Percentiles rank a stretch among this genome's conserved stretches.
These are phyloP conservation scores for Fragum whitleyi DNA, from an alignment of 2,888 invertebrate species.

Conservation along the genomic window DNA sequence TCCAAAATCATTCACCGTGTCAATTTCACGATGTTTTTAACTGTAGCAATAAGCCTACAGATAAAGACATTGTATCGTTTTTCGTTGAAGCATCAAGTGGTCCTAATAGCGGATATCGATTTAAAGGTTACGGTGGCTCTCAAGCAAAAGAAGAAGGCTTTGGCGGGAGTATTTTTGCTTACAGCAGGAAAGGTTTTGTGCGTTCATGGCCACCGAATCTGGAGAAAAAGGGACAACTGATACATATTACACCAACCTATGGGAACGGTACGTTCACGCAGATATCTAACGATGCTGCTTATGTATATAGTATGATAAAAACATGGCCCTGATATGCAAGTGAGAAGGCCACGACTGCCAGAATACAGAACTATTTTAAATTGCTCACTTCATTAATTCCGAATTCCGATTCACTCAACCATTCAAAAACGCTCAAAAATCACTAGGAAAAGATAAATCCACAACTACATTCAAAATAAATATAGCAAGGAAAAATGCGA, in stretches of 20 bases:
- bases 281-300: constrained; percentile 37
- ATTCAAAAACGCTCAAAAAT: no score
- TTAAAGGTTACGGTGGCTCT: constrained; percentile 38
- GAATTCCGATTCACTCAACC: no score
- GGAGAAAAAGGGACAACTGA: constrained; percentile 20
- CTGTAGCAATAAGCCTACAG: not conserved
- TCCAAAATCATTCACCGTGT: no score
- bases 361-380: no score
- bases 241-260: constrained; percentile 38
- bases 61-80: constrained; percentile 34
- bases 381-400: no score
- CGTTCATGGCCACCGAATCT: constrained; percentile 44
- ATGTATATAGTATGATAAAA: constrained; percentile 19
- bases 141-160: constrained; percentile 26
- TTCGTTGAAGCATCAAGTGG: constrained; percentile 43
- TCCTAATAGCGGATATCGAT: constrained; percentile 44
- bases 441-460: no score
- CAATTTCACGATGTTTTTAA: no score
- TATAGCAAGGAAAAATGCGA: no score
- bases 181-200: constrained; percentile 24
- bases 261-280: constrained; percentile 47
- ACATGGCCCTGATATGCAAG: not conserved
- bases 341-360: no score
- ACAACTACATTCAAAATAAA: no score
- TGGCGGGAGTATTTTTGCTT: constrained; percentile 48